phyloP scores from a whole-genome alignment of 2,888 invertebrate species.

The Serripes groenlandicus region DNA sequence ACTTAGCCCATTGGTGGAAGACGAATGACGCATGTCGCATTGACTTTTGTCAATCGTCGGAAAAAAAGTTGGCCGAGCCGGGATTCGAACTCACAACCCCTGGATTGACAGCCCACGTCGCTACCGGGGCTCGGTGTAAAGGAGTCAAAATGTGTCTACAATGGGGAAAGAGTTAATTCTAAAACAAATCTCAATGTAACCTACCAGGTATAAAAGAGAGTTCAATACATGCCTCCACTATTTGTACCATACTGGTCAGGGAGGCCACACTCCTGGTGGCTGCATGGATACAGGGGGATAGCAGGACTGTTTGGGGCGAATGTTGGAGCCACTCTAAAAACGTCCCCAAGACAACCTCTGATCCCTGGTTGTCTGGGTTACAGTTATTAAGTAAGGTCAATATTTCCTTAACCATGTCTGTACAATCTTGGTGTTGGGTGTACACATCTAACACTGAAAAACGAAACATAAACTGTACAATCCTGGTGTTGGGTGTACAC shows the following conservation, averaged over 20 bases:
- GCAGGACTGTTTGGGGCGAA: constrained; percentile 82
- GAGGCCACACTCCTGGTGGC: constrained; percentile 82
- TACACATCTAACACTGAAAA: constrained; percentile 71
- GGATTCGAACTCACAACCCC: no score
- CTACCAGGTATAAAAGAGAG: constrained; percentile 77
- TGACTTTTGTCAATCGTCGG: no score
- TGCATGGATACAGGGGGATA: constrained; percentile 82
- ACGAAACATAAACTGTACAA: constrained; percentile 56
- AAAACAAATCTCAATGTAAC: neutral
- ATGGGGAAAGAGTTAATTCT: no score
- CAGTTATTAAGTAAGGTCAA: constrained; percentile 83
- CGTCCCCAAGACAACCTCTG: constrained; percentile 73
- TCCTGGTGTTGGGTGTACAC: constrained; percentile 76
- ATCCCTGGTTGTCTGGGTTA: constrained; percentile 79
- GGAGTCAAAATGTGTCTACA: no score
- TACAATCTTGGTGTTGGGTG: constrained; percentile 79
- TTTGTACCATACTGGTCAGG: constrained; percentile 78
- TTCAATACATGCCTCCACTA: constrained; percentile 83
- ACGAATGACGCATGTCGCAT: no score
- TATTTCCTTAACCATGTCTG: constrained; percentile 81
- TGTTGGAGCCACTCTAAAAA: constrained; percentile 82
- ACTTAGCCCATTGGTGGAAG: no score
- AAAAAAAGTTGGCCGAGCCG: no score
- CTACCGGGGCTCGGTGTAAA: no score
- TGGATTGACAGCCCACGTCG: no score